Percentiles rank a stretch among this genome's conserved stretches.
These are phyloP conservation scores for Dryas iulia DNA, from an alignment of 1,140 invertebrate genomes.

Conservation along the genomic window DNA sequence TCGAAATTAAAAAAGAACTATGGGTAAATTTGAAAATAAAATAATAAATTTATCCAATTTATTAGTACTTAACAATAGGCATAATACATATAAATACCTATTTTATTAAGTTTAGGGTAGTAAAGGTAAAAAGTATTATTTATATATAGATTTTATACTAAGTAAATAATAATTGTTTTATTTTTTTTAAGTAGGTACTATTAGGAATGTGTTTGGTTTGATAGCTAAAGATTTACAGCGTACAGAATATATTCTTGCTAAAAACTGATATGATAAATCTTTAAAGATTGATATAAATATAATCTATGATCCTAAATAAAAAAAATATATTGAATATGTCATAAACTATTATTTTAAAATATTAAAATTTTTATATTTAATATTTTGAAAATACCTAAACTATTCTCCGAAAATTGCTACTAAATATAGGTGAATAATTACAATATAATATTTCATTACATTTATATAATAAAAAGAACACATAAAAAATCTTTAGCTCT, in stretches of 20 bases:
- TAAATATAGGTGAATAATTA: no score
- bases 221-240: conserved; percentile 1
- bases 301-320: background rate
- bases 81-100: background rate
- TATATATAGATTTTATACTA: background rate
- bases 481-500: background rate
- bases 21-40: no score
- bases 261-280: background rate
- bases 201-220: background rate
- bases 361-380: background rate
- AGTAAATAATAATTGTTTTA: background rate
- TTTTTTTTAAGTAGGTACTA: background rate
- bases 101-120: background rate
- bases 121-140: conserved; percentile 27
- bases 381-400: background rate
- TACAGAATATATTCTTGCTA: background rate
- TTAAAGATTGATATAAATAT: background rate
- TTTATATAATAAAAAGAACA: no score
- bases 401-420: background rate
- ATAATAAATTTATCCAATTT: background rate
- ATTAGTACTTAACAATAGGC: background rate
- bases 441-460: no score
- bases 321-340: background rate
- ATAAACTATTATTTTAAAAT: background rate
- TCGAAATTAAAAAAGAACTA: no score